phyloP scores from a whole-genome alignment of 2,888 invertebrate species.

The Balanococcus diminutus region DNA sequence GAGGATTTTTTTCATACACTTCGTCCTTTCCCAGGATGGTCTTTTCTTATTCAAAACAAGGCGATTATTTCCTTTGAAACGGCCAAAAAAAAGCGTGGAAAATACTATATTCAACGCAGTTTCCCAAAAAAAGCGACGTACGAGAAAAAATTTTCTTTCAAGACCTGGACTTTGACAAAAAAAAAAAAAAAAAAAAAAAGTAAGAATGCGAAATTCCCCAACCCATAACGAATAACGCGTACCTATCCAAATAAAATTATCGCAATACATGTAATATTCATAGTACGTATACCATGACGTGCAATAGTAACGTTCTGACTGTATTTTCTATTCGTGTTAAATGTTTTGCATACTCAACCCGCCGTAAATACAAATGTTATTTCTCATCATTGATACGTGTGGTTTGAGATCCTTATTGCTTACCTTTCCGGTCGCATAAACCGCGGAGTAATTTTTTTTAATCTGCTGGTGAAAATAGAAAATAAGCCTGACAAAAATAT shows the following conservation, averaged over 20 bases:
- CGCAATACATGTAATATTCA: background rate
- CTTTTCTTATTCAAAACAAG: constrained; percentile 38
- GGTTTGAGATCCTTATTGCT: no score
- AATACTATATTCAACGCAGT: background rate
- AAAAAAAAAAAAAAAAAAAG: background rate
- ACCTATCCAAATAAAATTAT: background rate
- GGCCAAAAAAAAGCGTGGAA: constrained; percentile 8
- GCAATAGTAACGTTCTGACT: background rate
- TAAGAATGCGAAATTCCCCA: background rate
- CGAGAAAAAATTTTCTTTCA: background rate
- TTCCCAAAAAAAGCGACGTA: background rate
- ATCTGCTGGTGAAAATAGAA: no score
- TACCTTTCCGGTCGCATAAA: background rate
- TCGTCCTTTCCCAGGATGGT: background rate
- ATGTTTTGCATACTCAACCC: background rate
- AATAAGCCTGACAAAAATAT: no score
- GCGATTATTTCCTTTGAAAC: constrained; percentile 33
- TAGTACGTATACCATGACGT: background rate
- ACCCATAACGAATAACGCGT: background rate
- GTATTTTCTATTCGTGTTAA: background rate
- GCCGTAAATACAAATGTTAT: background rate
- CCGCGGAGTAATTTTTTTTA: background rate
- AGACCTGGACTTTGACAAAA: background rate
- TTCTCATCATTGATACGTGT: no score
- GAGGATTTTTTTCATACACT: constrained; percentile 20